Evolutionary conservation across 2,113 vertebrate species (phyloP), one percentile per base, ranked within the genome.

Genomic region (Melanerpes aurifrons): DNA sequence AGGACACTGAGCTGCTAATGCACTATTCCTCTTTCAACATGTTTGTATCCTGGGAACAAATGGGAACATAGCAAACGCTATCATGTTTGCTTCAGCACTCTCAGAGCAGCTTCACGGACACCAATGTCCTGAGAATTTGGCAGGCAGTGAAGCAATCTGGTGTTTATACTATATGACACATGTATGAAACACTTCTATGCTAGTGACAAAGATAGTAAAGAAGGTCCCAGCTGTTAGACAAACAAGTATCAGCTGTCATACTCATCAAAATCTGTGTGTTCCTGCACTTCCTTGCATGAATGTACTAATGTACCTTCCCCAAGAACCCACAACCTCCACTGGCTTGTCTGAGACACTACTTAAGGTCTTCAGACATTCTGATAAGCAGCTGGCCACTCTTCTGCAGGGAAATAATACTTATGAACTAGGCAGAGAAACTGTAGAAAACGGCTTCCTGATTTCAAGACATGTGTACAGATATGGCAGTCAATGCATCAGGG

Each of bases 121-220:
- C 58, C 57, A 40, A 0, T 50, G 76, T 64, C 95, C 92, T 84
- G 62, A 78, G 66, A 93, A 81, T 92, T 50, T 96, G 95, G 66
- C 92, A 93, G 79, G 57, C 76, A 47, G 73, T n/a, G 45, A 88
- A 40, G 22, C 82, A 96, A 81, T 95, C 90, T 95, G 86, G 40
- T 94, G 73, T 88, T 95, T 89, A 81, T 48, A 35, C 56, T 29
- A 32, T 56, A 66, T n/a, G 35, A 80, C 73, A 86, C 73, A 77
- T 59, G 64, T 67, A 95, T 76, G 85, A 85, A 95, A 94, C 24
- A 24, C 74, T 94, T 81, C 24, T 73, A 45, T 29, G 32, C 5
- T n/a, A 50, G 35, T 92, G 77, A 88, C 12, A 12, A 83, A 94
- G 76, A 66, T n/a, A 40, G 66, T 37, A 80, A 61, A 87, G 63